Base-by-base conservation (phyloP, 2,797 vertebrate species). In the Phrynocephalus forsythii region DNA sequence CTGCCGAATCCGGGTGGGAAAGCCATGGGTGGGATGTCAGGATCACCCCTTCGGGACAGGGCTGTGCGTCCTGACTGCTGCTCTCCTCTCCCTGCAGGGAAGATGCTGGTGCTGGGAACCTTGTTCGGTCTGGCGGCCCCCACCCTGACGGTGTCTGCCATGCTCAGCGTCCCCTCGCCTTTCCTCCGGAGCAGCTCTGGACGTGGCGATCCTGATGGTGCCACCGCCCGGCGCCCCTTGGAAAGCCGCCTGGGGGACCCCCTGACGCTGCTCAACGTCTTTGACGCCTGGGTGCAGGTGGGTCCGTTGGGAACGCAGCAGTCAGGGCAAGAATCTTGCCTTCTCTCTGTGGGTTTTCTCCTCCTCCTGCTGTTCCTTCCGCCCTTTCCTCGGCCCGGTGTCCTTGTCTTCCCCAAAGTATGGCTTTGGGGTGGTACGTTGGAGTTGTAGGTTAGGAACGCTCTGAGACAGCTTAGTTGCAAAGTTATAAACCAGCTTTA, bases 211-310 rank as follows among this genome's bases (percentile, higher is more conserved):
- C 97, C 97, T 0, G 98, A 98, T 88, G 97, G 97, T 0, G 88
- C 92, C 0, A 96, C 96, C 0, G 96, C 98, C 0, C 96, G 98
- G 28, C 95, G 97, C 82, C 97, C 97, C 48, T 96, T 99, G 86
- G 96, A 98, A 92, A 98, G 98, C 88, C 97, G 97, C 93, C 97
- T 98, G 1, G 98, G 98, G 0, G 98, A 99, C 96, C 98, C 98
- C 75, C 97, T 99, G 85, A 98, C 97, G 0, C 96, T 99, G 86
- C 97, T 99, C 90, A 98, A 98, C 26, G 90, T 98, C 92, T 99
- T 99, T 94, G 99, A 98, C 0, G 92, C 97, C 85, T 99, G 98
- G 98, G 95, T 99, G 90, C 98, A 98, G 98, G 98, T 99, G 90
- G 94, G 97, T 50, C 26, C 6, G 8, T 10, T 5, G 5, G 9